These are phyloP conservation scores for Uria aalge DNA, from an alignment of 2,113 vertebrate species.

Conservation along the genomic window DNA sequence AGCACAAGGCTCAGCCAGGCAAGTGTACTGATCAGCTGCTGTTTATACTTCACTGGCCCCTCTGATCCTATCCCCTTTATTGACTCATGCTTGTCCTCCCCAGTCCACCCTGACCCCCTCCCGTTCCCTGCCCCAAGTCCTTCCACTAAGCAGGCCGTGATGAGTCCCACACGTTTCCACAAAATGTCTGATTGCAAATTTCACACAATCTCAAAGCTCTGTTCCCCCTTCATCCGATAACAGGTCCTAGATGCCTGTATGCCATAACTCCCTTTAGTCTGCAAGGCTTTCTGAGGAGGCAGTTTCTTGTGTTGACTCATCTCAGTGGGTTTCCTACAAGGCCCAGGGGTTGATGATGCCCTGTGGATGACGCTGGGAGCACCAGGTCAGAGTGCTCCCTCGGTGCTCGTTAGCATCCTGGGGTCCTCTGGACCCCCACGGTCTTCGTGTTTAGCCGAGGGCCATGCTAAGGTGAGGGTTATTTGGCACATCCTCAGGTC, in stretches of 20 bases:
- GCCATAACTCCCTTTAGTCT: background rate
- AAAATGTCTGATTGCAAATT: background rate
- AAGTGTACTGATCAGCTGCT: background rate
- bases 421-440: background rate
- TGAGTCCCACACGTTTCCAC: fast-evolving
- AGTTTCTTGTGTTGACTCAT: background rate
- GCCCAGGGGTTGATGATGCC: fast-evolving
- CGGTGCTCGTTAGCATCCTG: background rate
- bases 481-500: background rate
- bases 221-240: background rate
- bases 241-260: background rate
- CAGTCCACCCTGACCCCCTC: background rate
- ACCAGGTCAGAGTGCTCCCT: background rate
- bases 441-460: background rate
- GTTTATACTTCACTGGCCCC: background rate
- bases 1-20: background rate
- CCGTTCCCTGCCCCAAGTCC: background rate
- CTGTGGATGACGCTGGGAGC: background rate
- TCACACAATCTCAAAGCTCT: background rate
- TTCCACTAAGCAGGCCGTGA: background rate
- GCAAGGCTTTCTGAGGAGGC: background rate
- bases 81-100: background rate
- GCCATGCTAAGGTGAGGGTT: background rate
- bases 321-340: background rate
- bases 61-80: background rate